Conservation (phyloP, 2,113 vertebrate genomes). For the Strigops habroptila region DNA sequence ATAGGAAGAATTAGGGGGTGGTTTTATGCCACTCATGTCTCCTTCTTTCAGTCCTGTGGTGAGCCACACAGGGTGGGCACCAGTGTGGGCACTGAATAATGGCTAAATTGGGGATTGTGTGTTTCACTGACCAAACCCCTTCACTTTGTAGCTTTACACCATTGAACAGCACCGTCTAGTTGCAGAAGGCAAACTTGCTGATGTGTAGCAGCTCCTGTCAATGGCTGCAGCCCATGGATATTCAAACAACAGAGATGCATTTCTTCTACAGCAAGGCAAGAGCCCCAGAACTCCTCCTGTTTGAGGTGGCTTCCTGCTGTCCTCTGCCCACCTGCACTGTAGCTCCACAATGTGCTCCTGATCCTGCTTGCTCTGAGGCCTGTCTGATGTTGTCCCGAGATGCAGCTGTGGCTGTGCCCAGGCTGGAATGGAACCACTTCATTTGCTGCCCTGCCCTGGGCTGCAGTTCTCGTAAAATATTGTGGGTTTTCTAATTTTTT, state of each 20-base stretch:
- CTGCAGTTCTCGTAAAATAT: not conserved
- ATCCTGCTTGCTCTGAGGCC: not conserved
- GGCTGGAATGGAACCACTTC: not conserved
- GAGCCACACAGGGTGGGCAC: not conserved
- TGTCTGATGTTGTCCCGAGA: not conserved
- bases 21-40: accelerated
- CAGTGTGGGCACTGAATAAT: accelerated
- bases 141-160: not conserved
- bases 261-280: not conserved
- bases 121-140: not conserved
- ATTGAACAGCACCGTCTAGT: not conserved
- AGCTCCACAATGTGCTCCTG: not conserved
- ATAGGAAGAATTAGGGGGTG: not conserved
- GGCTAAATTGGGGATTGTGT: not conserved
- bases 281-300: accelerated
- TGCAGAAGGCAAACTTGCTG: not conserved
- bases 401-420: not conserved
- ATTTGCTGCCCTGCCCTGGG: not conserved
- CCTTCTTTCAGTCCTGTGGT: not conserved
- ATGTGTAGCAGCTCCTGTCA: not conserved
- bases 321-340: not conserved
- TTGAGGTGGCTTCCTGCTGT: not conserved
- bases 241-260: not conserved
- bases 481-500: not conserved
- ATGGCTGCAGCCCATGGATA: not conserved